These are phyloP conservation scores for Galaxias olidus DNA, from an alignment of 2,797 vertebrate species.

Conservation along the genomic window DNA sequence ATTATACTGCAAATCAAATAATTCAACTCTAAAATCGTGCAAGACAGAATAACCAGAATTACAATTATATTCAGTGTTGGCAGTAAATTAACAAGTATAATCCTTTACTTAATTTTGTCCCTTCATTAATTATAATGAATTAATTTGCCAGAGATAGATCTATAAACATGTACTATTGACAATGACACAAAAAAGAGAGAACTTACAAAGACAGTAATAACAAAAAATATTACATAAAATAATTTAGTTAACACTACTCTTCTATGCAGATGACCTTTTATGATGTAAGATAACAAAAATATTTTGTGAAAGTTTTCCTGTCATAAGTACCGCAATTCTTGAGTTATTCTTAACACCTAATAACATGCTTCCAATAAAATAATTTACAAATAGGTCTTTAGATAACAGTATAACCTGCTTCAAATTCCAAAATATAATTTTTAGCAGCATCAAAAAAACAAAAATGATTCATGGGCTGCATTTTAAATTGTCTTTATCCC, in stretches of 20 bases:
- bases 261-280: constrained; percentile 61
- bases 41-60: constrained; percentile 39
- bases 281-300: constrained; percentile 51
- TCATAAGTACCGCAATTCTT: constrained; percentile 40
- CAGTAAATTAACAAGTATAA: constrained; percentile 36
- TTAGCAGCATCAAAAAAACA: constrained; percentile 37
- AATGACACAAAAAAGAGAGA: constrained; percentile 10
- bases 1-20: too few species aligned
- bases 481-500: constrained; percentile 55
- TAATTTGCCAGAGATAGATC: constrained; percentile 23
- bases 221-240: constrained; percentile 67
- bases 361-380: constrained; percentile 59
- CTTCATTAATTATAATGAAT: constrained; percentile 37
- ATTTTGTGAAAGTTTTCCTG: constrained; percentile 8
- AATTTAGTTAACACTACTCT: constrained; percentile 77
- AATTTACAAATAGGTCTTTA: constrained; percentile 70
- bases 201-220: constrained; percentile 44
- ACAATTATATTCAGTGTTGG: constrained; percentile 29
- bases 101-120: constrained; percentile 24
- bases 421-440: constrained; percentile 46
- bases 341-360: constrained; percentile 47
- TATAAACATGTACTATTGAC: constrained; percentile 15
- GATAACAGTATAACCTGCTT: constrained; percentile 60
- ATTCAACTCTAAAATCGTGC: too few species aligned
- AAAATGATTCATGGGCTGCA: constrained; percentile 44